Evolutionary conservation across 2,113 vertebrate genomes (phyloP).

Genomic region (Pelvicachromis taeniatus): DNA sequence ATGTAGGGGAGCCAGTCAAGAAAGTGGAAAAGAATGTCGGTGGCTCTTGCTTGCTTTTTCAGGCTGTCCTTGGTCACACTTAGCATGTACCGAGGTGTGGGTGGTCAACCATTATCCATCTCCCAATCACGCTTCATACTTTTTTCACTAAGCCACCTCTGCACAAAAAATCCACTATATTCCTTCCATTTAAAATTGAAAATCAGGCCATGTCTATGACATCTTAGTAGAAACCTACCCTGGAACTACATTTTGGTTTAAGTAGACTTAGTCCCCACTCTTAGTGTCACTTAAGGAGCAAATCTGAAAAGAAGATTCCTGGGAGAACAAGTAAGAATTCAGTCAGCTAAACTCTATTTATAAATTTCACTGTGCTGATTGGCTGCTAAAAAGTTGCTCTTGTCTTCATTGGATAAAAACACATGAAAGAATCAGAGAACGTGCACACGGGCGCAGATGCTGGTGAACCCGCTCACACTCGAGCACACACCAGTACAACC

Average conservation of each 20-base stretch:
- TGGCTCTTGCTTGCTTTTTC: constrained; percentile 26
- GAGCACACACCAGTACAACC: background rate
- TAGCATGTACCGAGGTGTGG: background rate
- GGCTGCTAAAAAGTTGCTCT: constrained; percentile 17
- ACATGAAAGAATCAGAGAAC: constrained; percentile 57
- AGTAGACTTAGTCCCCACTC: background rate
- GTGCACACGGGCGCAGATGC: background rate
- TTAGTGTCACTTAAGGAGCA: constrained; percentile 7
- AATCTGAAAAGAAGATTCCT: constrained; percentile 2
- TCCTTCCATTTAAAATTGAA: background rate
- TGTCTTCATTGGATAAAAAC: constrained; percentile 53
- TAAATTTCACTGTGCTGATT: constrained; percentile 60
- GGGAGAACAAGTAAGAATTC: constrained; percentile 18
- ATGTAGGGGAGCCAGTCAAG: constrained; percentile 1
- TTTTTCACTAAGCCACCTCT: background rate
- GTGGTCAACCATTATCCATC: constrained; percentile 5
- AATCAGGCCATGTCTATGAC: background rate
- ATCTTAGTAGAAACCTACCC: background rate
- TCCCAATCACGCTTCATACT: background rate
- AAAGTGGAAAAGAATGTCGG: constrained; percentile 66
- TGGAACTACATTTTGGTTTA: background rate
- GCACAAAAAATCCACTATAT: background rate
- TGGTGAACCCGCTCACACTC: background rate
- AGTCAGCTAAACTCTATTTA: constrained; percentile 63
- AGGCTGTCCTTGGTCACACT: background rate